A percentile compares a stretch with the other conserved stretches of the same genome.
phyloP scores from a whole-genome alignment of 1,140 invertebrate genomes.

The Pteromalus puparum region DNA sequence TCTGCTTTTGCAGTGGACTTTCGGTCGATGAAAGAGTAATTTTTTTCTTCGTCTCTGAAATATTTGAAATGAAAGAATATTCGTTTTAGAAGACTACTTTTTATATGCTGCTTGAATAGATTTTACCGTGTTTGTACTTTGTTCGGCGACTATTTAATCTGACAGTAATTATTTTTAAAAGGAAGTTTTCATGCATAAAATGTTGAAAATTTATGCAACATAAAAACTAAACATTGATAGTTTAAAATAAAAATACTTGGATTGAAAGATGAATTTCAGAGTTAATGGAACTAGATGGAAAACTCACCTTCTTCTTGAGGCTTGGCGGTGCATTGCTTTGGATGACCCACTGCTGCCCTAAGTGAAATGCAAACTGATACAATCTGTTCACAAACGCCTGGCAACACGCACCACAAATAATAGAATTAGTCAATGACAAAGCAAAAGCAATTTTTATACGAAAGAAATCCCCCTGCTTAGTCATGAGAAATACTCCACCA shows the following conservation, averaged over 20 bases:
- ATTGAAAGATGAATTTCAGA: slow-evolving; percentile 57
- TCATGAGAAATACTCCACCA: slow-evolving; percentile 30
- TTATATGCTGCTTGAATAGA: not conserved
- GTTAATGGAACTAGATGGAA: slow-evolving; percentile 10
- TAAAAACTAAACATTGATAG: not conserved
- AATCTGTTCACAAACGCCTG: slow-evolving; percentile 78
- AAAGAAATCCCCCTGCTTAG: slow-evolving; percentile 25
- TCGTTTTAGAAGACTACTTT: not conserved
- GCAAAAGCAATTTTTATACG: slow-evolving; percentile 59
- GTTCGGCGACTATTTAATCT: slow-evolving; percentile 16
- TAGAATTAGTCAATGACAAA: slow-evolving; percentile 73
- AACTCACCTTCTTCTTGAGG: slow-evolving; percentile 82
- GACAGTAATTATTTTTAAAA: slow-evolving; percentile 16
- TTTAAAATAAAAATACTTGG: slow-evolving; percentile 25
- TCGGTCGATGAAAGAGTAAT: slow-evolving; percentile 86
- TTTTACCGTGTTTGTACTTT: slow-evolving; percentile 3
- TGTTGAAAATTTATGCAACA: not conserved
- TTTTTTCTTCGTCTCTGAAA: slow-evolving; percentile 84
- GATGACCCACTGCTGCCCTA: slow-evolving; percentile 88
- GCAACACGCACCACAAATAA: slow-evolving; percentile 76
- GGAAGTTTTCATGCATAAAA: not conserved
- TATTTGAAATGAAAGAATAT: slow-evolving; percentile 31
- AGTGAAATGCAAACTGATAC: slow-evolving; percentile 84
- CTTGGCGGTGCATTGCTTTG: slow-evolving; percentile 79
- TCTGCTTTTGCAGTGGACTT: slow-evolving; percentile 79